A percentile compares a stretch with the other conserved stretches of the same genome.
These are phyloP conservation scores for Rallus crepitans DNA, from an alignment of 2,797 vertebrate species.

Conservation along the genomic window DNA sequence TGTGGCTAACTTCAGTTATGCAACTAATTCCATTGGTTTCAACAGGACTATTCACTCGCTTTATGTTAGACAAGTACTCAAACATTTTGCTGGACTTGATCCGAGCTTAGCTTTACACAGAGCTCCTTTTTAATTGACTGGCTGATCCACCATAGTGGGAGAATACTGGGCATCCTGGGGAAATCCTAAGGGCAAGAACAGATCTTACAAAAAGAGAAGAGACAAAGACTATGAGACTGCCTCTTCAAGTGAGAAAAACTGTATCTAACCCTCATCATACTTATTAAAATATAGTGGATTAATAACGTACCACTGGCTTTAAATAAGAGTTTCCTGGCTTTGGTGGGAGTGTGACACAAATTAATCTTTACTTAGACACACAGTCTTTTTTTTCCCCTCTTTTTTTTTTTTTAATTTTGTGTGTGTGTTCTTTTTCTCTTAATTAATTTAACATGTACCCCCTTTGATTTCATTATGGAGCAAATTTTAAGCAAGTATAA, in stretches of 20 bases:
- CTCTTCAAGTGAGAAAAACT: background rate
- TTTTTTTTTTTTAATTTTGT: rapidly evolving
- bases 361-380: slow-evolving; percentile 49
- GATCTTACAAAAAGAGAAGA: background rate
- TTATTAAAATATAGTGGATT: background rate
- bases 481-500: slow-evolving; percentile 67
- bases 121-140: background rate
- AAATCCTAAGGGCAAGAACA: background rate
- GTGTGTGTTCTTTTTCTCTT: background rate
- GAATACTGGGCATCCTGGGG: background rate
- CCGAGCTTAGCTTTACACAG: background rate
- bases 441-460: slow-evolving; percentile 68
- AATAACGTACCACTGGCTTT: background rate
- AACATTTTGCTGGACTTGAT: background rate
- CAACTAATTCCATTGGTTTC: background rate
- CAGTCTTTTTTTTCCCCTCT: background rate
- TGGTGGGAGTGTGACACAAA: slow-evolving; percentile 27
- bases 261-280: background rate
- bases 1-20: background rate
- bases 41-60: background rate
- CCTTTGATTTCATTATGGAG: slow-evolving; percentile 68
- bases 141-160: background rate
- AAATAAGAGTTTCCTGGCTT: slow-evolving; percentile 60
- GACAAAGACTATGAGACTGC: background rate
- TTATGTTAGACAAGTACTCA: background rate